A percentile compares a stretch with the other conserved stretches of the same genome.
Conservation (phyloP, 2,888 invertebrate genomes). For the Heliconius charithonia region DNA sequence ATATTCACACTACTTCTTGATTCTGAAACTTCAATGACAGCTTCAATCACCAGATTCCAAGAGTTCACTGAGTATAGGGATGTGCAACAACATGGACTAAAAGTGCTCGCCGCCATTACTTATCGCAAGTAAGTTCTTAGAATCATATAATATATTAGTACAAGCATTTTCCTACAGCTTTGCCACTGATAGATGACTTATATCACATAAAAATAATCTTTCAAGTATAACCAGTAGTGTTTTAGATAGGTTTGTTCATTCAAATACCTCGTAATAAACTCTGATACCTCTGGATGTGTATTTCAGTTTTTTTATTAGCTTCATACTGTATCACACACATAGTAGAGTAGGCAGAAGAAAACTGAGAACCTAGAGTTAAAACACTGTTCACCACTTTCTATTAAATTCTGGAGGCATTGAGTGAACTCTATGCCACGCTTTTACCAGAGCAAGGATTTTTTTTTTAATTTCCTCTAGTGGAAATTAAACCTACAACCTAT, state of each 20-base stretch:
- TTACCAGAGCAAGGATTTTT: neutral
- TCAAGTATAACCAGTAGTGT: no score
- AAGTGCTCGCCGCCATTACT: constrained; percentile 68
- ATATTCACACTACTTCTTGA: constrained; percentile 87
- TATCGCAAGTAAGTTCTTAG: constrained; percentile 66
- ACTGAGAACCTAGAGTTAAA: neutral
- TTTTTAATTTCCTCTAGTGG: no score
- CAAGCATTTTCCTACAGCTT: no score
- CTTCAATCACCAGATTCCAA: constrained; percentile 87
- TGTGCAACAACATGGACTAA: constrained; percentile 88
- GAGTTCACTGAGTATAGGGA: constrained; percentile 90
- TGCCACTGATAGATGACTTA: no score
- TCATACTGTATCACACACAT: neutral
- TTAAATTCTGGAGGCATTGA: neutral
- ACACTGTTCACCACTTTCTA: neutral
- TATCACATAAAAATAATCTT: no score
- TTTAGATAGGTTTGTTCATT: no score
- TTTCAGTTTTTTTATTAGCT: no score
- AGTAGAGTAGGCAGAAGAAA: neutral
- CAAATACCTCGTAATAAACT: no score
- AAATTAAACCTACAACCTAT: no score
- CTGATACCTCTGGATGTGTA: no score
- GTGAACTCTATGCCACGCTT: neutral
- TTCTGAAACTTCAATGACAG: constrained; percentile 83
- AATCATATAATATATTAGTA: neutral